These are phyloP conservation scores for Heliconius ismenius DNA, from an alignment of 2,888 invertebrate species.

Conservation along the genomic window DNA sequence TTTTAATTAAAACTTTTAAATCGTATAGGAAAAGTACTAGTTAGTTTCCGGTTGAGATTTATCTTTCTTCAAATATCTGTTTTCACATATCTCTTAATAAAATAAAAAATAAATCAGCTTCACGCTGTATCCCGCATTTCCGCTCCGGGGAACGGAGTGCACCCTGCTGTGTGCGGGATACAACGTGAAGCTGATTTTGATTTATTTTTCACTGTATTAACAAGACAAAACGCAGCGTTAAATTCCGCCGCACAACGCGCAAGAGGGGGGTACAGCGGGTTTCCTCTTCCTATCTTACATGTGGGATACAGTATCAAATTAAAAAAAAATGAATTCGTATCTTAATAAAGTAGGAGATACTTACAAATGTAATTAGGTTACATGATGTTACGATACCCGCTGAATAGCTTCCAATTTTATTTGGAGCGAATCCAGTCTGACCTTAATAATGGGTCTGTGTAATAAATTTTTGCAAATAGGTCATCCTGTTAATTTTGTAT, in stretches of 20 bases:
- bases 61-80: no score
- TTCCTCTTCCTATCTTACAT: neutral
- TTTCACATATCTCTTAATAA: no score
- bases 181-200: no score
- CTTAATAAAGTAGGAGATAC: conserved; percentile 26
- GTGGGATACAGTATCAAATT: neutral
- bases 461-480: conserved; percentile 45
- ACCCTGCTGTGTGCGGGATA: no score
- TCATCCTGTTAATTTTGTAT: conserved; percentile 41
- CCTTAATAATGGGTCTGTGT: conserved; percentile 43
- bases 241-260: no score
- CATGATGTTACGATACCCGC: conserved; percentile 37
- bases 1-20: conserved; percentile 2
- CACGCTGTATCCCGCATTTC: no score
- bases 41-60: neutral
- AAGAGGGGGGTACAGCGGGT: neutral
- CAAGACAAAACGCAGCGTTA: no score
- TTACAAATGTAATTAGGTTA: conserved; percentile 41
- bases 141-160: no score
- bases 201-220: no score
- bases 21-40: neutral
- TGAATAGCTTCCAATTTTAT: conserved; percentile 41
- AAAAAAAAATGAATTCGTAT: neutral
- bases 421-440: conserved; percentile 44
- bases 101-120: no score